Conservation (phyloP, 2,797 vertebrate genomes). For the Zenarchopterus dispar region DNA sequence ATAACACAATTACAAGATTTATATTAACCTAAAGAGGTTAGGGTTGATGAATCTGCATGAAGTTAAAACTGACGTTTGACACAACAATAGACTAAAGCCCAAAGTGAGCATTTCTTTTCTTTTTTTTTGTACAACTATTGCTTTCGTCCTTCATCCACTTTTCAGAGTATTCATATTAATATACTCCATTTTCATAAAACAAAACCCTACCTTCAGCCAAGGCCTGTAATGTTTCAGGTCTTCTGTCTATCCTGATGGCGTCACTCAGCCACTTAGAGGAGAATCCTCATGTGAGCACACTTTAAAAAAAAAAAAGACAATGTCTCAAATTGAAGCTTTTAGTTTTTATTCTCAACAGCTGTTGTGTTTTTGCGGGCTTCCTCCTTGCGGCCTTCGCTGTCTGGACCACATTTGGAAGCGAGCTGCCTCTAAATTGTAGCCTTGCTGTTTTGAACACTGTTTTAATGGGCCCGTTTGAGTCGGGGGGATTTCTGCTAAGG, state of each 20-base stretch:
- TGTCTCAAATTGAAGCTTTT: conserved; percentile 52
- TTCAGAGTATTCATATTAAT: too few relatives aligned
- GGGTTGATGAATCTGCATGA: too few relatives aligned
- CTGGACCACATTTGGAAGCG: conserved; percentile 77
- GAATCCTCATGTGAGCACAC: conserved; percentile 34
- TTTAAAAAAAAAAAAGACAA: conserved; percentile 40
- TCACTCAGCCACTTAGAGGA: conserved; percentile 7
- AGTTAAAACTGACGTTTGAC: too few relatives aligned
- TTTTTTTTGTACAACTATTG: too few relatives aligned
- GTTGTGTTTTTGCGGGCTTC: conserved; percentile 74
- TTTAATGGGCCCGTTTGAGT: conserved; percentile 73
- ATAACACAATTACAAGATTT: too few relatives aligned
- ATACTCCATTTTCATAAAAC: background rate
- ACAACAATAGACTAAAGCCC: too few relatives aligned
- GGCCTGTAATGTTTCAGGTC: background rate
- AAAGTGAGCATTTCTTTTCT: too few relatives aligned
- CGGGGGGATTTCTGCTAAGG: conserved; percentile 66
- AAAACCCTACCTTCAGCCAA: conserved; percentile 15
- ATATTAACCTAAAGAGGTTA: too few relatives aligned
- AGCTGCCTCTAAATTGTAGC: conserved; percentile 71
- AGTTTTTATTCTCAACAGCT: conserved; percentile 73
- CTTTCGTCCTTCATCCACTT: too few relatives aligned
- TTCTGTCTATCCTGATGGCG: conserved; percentile 2
- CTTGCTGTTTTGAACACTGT: conserved; percentile 70
- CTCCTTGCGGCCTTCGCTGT: conserved; percentile 74